Conservation (phyloP, 1,140 invertebrate species). For the Magallana gigas region DNA sequence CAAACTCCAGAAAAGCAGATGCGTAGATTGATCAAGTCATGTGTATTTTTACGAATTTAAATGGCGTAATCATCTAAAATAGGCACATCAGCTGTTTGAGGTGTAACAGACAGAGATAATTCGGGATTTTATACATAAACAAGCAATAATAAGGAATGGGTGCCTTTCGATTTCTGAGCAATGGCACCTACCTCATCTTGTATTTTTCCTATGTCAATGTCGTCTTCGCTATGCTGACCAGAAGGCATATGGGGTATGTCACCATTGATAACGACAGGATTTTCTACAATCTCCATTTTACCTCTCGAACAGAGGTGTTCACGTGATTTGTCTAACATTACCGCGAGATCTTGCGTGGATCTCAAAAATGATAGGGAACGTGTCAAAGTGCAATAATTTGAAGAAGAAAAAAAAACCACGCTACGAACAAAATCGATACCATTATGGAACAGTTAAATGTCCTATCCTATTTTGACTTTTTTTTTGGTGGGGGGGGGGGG, state of each 20-base stretch:
- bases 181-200: slow-evolving; percentile 20
- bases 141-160: neutral
- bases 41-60: neutral
- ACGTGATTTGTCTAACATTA: slow-evolving; percentile 37
- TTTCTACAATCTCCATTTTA: slow-evolving; percentile 33
- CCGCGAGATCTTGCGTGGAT: slow-evolving; percentile 28
- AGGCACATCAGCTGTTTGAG: slow-evolving; percentile 28
- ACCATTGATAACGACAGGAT: slow-evolving; percentile 37
- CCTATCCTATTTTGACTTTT: too few relatives aligned
- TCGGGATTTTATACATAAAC: neutral
- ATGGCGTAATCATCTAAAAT: slow-evolving; percentile 18
- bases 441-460: too few relatives aligned
- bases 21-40: neutral
- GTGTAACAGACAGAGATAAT: slow-evolving; percentile 2
- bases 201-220: slow-evolving; percentile 31
- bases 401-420: too few relatives aligned
- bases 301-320: slow-evolving; percentile 34
- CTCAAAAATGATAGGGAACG: neutral
- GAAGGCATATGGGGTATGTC: slow-evolving; percentile 17
- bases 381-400: neutral
- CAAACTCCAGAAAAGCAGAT: neutral
- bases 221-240: slow-evolving; percentile 29
- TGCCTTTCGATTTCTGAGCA: neutral
- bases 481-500: too few relatives aligned
- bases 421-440: too few relatives aligned